Base-by-base conservation (phyloP, 2,797 vertebrate species). In the Enteromius mattozi region DNA sequence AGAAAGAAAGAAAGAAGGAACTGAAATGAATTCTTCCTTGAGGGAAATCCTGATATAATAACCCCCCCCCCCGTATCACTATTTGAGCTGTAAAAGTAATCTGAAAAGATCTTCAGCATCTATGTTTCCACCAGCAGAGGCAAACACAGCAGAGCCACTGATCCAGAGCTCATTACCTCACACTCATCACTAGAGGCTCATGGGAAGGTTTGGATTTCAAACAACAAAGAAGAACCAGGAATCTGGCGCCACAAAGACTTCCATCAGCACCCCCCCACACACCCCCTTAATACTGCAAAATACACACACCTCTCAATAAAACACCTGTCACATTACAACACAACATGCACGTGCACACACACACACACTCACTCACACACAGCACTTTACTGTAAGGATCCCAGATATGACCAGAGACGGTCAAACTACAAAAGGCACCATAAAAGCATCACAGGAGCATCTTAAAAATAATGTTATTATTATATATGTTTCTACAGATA, bases 191-290 rank as follows among this genome's bases (percentile, higher is more conserved):
- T 40, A 81, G 16, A 80, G 80, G 89, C 90, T 91, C 90, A 74
- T 63, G 78, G 88, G 92, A 89, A 90, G 89, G 87, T 86, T 90
- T 87, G 87, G 81, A 79, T 90, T 89, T 87, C 86, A 79, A 84
- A 80, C 74, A 88, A 86, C 86, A 89, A 77, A 89, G 83, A 87
- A 89, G 85, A 87, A 37, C 19, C 85, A 86, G 76, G 81, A 69
- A 86, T 85, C 88, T 89, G 89, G 90, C 77, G 74, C 90, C 82
- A 78, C 81, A 68, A 83, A 89, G 74, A 75, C 84, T 83, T 75
- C 87, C 71, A 71, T 54, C 45, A 78, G 66, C 65, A 66, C 3
- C 27, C 27, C 27, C 27, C 83, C 91, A 89, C 89, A 76, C 45
- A 68, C 89, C 45, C 54, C 45, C 63, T 42, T 19, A 33, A 30